Evolutionary conservation across 2,113 vertebrate species (phyloP).

Genomic region (Archocentrus centrarchus): DNA sequence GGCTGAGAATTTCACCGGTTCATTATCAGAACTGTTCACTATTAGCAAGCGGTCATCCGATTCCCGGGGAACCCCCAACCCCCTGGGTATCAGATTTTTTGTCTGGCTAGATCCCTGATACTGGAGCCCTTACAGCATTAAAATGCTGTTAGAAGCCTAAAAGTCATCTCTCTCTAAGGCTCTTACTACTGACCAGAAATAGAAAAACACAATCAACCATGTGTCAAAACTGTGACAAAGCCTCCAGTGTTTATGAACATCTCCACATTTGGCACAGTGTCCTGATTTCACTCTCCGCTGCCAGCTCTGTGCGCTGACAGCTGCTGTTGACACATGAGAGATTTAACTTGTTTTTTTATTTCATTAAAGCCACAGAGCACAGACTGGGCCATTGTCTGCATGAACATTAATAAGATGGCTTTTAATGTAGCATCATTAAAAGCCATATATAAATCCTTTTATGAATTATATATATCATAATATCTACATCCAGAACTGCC

Average conservation of each 20-base stretch:
- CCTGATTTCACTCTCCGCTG: background rate
- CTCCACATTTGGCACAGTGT: background rate
- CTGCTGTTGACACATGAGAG: background rate
- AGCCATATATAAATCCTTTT: too few species aligned
- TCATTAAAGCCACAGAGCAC: background rate
- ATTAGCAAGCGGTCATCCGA: too few species aligned
- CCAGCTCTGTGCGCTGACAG: background rate
- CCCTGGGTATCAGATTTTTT: too few species aligned
- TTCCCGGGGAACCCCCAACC: too few species aligned
- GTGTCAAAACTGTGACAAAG: slow-evolving; percentile 5
- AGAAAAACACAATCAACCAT: background rate
- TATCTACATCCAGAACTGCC: too few species aligned
- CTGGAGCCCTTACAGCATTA: background rate
- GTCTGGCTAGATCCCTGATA: too few species aligned
- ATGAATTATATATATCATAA: background rate
- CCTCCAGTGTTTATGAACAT: slow-evolving; percentile 16
- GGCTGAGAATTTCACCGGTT: too few species aligned
- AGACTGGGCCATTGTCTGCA: background rate
- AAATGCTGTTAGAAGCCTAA: background rate
- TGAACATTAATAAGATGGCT: background rate
- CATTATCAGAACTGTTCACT: too few species aligned
- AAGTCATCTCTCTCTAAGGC: background rate
- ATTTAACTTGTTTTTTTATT: background rate
- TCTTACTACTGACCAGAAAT: background rate
- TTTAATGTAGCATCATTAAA: background rate